These are phyloP conservation scores for Eclectus roratus DNA, from an alignment of 2,113 vertebrate genomes.

Conservation along the genomic window DNA sequence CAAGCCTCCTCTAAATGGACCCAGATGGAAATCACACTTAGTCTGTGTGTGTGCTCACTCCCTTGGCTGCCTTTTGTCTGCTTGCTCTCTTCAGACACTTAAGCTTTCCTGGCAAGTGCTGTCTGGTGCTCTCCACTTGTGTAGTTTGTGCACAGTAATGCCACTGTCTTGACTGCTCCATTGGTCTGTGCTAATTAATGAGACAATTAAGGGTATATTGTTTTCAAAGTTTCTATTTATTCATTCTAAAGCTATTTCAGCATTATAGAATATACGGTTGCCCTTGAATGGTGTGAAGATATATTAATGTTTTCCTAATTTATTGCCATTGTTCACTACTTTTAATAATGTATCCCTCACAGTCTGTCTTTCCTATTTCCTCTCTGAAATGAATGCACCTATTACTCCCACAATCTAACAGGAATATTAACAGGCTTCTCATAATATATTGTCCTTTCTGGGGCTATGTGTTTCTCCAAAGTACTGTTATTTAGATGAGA, in stretches of 20 bases:
- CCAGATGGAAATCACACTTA: neutral
- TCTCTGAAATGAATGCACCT: neutral
- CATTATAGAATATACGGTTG: neutral
- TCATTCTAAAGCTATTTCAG: neutral
- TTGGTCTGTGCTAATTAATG: neutral
- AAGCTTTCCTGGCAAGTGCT: neutral
- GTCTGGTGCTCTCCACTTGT: neutral
- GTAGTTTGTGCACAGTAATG: neutral
- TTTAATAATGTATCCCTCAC: neutral
- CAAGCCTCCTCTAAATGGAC: neutral
- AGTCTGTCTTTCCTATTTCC: neutral
- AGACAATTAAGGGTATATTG: neutral
- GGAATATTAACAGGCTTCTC: neutral
- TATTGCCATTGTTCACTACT: neutral
- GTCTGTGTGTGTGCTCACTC: neutral
- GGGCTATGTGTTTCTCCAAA: neutral
- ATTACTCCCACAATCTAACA: neutral
- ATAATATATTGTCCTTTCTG: neutral
- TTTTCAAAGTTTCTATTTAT: neutral
- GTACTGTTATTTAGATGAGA: neutral
- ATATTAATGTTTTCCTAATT: neutral
- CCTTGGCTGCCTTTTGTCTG: neutral
- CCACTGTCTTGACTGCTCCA: rapidly evolving
- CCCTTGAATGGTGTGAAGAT: neutral
- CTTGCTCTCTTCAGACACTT: neutral